Base-by-base conservation (phyloP, 2,113 vertebrate species). In the Notothenia rossii region DNA sequence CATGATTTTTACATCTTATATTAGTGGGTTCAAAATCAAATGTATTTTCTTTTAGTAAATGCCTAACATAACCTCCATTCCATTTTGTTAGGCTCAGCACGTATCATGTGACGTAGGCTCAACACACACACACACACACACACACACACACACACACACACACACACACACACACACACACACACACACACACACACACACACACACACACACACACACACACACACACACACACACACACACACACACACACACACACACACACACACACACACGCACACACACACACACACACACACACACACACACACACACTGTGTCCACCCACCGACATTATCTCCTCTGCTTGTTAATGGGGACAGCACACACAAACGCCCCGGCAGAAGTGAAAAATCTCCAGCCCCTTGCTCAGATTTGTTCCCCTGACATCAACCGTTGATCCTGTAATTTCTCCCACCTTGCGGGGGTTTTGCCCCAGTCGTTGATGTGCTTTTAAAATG, bases 401-500 rank as follows among this genome's bases (percentile, higher is more conserved):
- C 68, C 79, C 69, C 79, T 29, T 84, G 67, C 84, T 72, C 66
- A 73, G 70, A 93, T 90, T 91, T 92, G 89, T 89, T 92, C 88
- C 82, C 90, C 79, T 87, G 89, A 92, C 91, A 94, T 93, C 90
- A 91, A 90, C 83, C 89, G 85, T 88, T 93, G 88, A 90, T 92
- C 90, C 87, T 79, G 87, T 92, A 91, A 92, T 89, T 92, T 91
- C 84, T 91, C 77, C 61, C 73, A 90, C 86, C 88, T 92, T 87
- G 91, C 36, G 43, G 81, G 75, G 77, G 7, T 50, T 85, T 92
- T 36, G 73, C 86, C 75, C 66, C 61, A 78, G 74, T 74, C 84
- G 68, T 72, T 91, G 63, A 88, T 87, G 77, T 86, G 88, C 80
- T 92, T 94, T 94, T 89, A 93, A 95, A 95, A 93, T 90, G 87